Conservation (phyloP, 2,113 vertebrate genomes). For the Lanius collurio region DNA sequence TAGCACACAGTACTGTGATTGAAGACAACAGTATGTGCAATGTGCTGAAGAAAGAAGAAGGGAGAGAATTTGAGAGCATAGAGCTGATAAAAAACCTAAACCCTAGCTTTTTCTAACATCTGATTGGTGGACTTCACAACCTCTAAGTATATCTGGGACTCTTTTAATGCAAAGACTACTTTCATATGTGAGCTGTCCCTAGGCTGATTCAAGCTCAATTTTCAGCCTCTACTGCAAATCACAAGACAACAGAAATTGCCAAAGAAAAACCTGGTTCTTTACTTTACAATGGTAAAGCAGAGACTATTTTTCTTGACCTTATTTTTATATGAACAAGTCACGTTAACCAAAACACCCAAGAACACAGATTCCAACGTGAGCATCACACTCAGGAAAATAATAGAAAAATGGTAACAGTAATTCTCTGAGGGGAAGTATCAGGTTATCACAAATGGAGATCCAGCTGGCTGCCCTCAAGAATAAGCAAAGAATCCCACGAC, state of each 20-base stretch:
- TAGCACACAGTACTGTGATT: neutral
- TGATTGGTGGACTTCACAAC: neutral
- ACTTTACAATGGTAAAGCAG: neutral
- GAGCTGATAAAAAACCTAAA: neutral
- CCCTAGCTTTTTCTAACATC: neutral
- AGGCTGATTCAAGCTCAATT: neutral
- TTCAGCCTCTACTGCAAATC: neutral
- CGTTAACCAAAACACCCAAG: neutral
- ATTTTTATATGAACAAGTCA: neutral
- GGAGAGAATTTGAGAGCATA: neutral
- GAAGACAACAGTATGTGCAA: neutral
- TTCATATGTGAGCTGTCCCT: neutral
- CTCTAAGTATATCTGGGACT: neutral
- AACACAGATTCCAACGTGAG: neutral
- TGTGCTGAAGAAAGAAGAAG: neutral
- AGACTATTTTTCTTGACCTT: neutral
- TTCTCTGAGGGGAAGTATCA: neutral
- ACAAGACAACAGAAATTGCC: neutral
- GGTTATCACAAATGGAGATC: neutral
- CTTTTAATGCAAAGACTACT: neutral
- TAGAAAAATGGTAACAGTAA: neutral
- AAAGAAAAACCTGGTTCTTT: neutral
- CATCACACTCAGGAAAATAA: neutral
- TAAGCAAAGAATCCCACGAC: neutral
- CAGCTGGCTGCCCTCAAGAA: neutral